Conservation (phyloP, 2,888 invertebrate genomes). For the Ormyrus pomaceus region DNA sequence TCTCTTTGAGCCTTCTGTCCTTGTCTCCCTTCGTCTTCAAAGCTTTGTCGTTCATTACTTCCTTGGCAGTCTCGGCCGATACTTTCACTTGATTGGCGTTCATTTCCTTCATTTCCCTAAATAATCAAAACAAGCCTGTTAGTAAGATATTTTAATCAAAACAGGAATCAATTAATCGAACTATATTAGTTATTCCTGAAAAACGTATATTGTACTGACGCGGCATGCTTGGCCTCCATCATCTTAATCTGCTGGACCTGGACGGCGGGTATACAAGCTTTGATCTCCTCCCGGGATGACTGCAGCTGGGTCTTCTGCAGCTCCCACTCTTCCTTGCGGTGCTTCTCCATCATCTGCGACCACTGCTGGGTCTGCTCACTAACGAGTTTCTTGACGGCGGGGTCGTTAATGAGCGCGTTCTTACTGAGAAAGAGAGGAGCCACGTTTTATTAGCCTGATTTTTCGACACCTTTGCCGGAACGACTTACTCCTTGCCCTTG, state of each 20-base stretch:
- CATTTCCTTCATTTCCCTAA: constrained; percentile 81
- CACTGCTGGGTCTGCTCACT: constrained; percentile 81
- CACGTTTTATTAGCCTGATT: too few species aligned
- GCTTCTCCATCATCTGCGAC: constrained; percentile 79
- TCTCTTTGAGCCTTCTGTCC: constrained; percentile 79
- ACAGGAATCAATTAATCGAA: too few species aligned
- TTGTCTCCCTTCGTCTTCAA: constrained; percentile 83
- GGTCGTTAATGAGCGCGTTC: constrained; percentile 71
- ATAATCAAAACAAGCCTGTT: too few species aligned
- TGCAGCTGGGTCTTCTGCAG: constrained; percentile 78
- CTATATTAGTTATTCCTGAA: too few species aligned
- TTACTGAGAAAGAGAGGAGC: constrained; percentile 64
- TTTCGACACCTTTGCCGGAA: too few species aligned
- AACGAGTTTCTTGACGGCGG: constrained; percentile 76
- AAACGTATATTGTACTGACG: constrained; percentile 69
- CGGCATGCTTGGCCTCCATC: constrained; percentile 79
- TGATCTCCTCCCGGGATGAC: constrained; percentile 77
- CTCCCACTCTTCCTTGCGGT: constrained; percentile 79
- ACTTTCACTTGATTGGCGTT: constrained; percentile 81
- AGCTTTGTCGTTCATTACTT: constrained; percentile 81
- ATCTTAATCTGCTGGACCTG: constrained; percentile 78
- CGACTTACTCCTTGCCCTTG: constrained; percentile 78
- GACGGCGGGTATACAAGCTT: constrained; percentile 77
- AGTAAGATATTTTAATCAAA: too few species aligned
- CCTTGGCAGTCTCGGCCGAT: constrained; percentile 82